phyloP scores from a whole-genome alignment of 2,797 vertebrate genomes.

The Neomorphus geoffroyi region DNA sequence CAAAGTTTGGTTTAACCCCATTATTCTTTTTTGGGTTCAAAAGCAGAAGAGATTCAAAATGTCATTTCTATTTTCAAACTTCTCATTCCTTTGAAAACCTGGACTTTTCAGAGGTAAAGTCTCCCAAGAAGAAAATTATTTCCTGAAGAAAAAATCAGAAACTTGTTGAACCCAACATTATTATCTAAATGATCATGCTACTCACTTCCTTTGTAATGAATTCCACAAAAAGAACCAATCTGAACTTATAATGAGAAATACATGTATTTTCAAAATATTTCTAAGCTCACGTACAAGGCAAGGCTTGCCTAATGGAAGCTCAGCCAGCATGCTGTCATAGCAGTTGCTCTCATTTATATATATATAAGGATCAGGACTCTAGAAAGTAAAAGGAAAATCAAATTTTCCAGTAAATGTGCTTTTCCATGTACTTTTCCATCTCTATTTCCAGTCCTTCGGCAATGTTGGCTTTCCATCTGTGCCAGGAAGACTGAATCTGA shows the following conservation, averaged over 20 bases:
- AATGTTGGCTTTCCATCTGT: not conserved
- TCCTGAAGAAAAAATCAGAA: not conserved
- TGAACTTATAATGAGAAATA: not conserved
- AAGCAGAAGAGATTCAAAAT: not conserved
- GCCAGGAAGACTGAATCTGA: not conserved
- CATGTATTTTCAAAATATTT: not conserved
- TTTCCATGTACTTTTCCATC: not conserved
- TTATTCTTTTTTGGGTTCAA: not conserved
- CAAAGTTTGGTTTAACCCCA: not conserved
- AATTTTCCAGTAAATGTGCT: not conserved
- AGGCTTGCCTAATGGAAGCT: not conserved
- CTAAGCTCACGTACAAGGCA: not conserved
- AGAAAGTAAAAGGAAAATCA: not conserved
- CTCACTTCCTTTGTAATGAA: not conserved
- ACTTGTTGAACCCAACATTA: not conserved
- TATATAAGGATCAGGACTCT: not conserved
- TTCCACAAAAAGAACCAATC: not conserved
- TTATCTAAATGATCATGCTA: not conserved
- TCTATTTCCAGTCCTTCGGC: not conserved
- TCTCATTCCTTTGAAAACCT: not conserved
- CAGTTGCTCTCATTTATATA: not conserved
- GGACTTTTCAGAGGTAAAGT: not conserved
- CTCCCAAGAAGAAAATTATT: not conserved
- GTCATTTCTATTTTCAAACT: not conserved
- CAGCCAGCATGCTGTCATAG: not conserved